These are phyloP conservation scores for Lanius collurio DNA, from an alignment of 2,113 vertebrate genomes.

Conservation along the genomic window DNA sequence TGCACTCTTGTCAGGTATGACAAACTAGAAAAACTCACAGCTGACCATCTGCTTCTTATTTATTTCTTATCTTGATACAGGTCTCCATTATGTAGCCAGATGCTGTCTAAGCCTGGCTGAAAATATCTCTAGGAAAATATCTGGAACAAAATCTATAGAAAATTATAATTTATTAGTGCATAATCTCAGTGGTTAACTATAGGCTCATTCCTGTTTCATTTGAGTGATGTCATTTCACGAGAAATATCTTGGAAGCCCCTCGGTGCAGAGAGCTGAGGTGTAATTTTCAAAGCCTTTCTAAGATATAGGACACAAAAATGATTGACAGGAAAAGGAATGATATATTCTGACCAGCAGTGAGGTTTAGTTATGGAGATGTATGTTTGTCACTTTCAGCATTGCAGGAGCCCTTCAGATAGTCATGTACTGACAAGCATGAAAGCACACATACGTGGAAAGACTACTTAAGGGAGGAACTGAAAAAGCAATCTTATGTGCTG, in stretches of 20 bases:
- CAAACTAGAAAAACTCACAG: not conserved
- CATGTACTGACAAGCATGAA: not conserved
- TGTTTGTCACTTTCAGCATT: not conserved
- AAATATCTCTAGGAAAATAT: not conserved
- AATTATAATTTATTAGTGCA: not conserved
- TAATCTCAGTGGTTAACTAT: not conserved
- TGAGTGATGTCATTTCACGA: not conserved
- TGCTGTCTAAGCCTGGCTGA: not conserved
- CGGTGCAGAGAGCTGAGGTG: fast-evolving
- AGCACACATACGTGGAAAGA: not conserved
- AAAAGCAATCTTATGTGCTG: not conserved
- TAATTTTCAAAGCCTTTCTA: not conserved
- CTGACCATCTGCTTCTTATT: not conserved
- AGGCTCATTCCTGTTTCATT: not conserved
- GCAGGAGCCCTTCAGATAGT: not conserved
- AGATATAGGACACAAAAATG: not conserved
- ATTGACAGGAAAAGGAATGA: not conserved
- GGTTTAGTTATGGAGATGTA: not conserved
- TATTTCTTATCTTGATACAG: not conserved
- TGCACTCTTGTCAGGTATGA: not conserved
- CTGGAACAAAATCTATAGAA: not conserved
- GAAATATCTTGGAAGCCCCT: not conserved
- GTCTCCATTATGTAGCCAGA: not conserved
- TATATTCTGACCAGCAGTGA: not conserved
- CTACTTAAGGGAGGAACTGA: not conserved